Evolutionary conservation across 2,888 invertebrate genomes (phyloP), one percentile per base, ranked within the genome.

Genomic region (Spodoptera exigua): DNA sequence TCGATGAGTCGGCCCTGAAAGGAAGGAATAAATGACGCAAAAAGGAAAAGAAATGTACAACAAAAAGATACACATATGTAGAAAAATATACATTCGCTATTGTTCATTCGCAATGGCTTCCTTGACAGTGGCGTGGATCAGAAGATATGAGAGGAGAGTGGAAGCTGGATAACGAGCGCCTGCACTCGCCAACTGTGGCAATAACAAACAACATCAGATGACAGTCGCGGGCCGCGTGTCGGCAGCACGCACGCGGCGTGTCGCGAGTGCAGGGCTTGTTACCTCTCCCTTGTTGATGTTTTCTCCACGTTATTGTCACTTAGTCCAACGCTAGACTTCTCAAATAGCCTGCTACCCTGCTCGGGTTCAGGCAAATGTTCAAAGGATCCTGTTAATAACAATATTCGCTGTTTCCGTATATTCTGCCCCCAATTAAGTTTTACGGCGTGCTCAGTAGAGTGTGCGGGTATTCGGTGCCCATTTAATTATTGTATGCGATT

Each of bases 1-100:
- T 93, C 66, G 95, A 92, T 18, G 95, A 95, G 85, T 95, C 95
- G 72, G 95, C 95, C 94, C 94, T 94, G 88, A 62, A 78, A 76
- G 86, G 73, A 84, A 82, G 75, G 85, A 85, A 88, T 87, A 89
- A 88, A 88, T 89, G 83, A 80, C 79, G 79, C 84, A 83, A 85
- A 81, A 84, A 80, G 76, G 68, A 61, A 74, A 75, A 75, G 53
- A 75, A 75, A 74, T 56, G 61, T 60, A 44, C 44, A 66, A 48
- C 48, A 57, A 52, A 77, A 63, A 65, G 46, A 73, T 74, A 74
- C 58, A 70, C 56, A 65, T 61, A 70, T 66, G 48, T 32, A 72
- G 17, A 48, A 32, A 45, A 48, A 60, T 37, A 81, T 61, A 71
- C 70, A 44, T 64, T 83, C 81, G 82, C 83, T 65, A 68, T 81